Base-by-base conservation (phyloP, 37 sponge, comb jelly and placozoan species). In the Cladorhizidae sp. region DNA sequence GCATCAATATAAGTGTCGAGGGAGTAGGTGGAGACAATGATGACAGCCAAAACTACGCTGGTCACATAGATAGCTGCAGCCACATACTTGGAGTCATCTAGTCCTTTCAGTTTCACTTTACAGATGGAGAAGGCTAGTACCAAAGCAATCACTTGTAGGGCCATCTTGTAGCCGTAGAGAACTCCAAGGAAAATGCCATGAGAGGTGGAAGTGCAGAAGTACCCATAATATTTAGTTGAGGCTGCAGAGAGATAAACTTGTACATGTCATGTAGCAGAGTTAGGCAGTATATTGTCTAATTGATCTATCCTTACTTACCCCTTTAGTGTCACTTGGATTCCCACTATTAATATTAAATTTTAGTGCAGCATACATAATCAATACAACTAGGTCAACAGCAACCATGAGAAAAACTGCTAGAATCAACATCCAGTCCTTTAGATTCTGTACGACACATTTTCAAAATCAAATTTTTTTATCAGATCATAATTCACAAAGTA, bases 101-200 rank as follows among this genome's bases (percentile, higher is more conserved):
- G 75, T 33, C 87, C 87, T 49, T 86, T 86, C 40, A 86, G 76
- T 54, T 79, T 86, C 18, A 86, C 87, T 74, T 80, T 86, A 20
- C 87, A 75, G 23, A 79, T 86, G 8, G 80, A 69, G 69, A 86
- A 86, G 28, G 87, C 75, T 23, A 86, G 50, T 11, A 86, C 11
- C 3, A 86, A 15, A 17, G 87, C 87, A 39, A 67, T 70, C 12
- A 86, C 59, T 51, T 86, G 87, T 23, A 86, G 64, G 23, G 74
- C 1, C 18, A 67, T 72, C 57, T 80, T 86, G 64, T 80, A 86
- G 40, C 87, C 87, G 52, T 74, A 80, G 15, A 86, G 80, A n/a
- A 86, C 25, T 29, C 80, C 87, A 23, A 73, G 51, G 45, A 59
- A 74, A 33, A 80, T 86, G 28, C 67, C 36, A 5, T 70, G 55